Evolutionary conservation across 2,797 vertebrate genomes (phyloP), one percentile per base, ranked within the genome.

Genomic region (Helostoma temminkii): DNA sequence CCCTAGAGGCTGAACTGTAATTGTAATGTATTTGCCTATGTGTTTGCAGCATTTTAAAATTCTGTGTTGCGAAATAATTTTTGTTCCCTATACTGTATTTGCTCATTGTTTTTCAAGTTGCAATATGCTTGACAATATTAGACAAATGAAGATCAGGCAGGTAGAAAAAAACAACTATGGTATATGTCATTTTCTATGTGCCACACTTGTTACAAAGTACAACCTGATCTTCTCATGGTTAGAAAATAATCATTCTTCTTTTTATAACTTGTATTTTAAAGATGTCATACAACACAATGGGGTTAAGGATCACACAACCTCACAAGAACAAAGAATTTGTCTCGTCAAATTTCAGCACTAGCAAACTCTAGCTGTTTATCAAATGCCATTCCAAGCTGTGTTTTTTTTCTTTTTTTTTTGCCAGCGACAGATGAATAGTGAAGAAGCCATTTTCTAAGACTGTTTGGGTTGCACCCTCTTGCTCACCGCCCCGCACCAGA

Each of bases 381-480:
- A 62, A 65, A 66, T 36, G 45, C 46, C n/a, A 30, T 7, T 48
- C 8, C 11, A 47, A 66, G 37, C 26, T 48, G 52, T 5, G 46
- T 24, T 9, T 74, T 69, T 63, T 6, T 2, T 32, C 18, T 5
- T n/a, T 55, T 26, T 9, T 74, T 69, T 61, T 54, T 74, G 53
- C 58, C 66, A 22, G 53, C 62, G 66, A 69, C 71, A 71, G 30
- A 73, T 66, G 49, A 78, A 72, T 5, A 36, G 19, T 71, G 59
- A 36, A 41, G 50, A 42, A 34, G 26, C n/a, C 39, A 64, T 74
- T 80, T 70, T 76, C 54, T 56, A 66, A 66, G 49, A 60, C 50
- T 73, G 66, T 74, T 71, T 71, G 66, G 72, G 74, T 79, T 77
- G 71, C 67, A 81, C 60, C 71, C 68, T 83, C 54, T 68, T 81